These are phyloP conservation scores for Dendrocincla tyrannina DNA, from an alignment of 2,797 vertebrate species.

Conservation along the genomic window DNA sequence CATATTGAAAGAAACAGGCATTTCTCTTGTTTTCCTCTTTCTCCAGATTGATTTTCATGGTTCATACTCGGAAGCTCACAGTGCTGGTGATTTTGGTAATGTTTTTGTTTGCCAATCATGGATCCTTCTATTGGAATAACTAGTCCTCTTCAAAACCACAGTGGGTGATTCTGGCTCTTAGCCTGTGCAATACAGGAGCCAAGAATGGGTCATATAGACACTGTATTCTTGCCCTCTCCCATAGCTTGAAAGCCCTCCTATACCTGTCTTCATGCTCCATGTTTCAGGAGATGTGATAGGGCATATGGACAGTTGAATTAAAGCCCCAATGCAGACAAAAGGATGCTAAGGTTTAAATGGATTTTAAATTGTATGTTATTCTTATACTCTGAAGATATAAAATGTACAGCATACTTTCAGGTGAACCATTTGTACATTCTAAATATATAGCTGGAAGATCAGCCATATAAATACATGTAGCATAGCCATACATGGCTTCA, in stretches of 20 bases:
- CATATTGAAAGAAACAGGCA: neutral
- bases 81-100: slow-evolving; percentile 79
- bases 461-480: neutral
- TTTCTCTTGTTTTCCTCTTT: slow-evolving; percentile 26
- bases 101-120: neutral
- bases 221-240: neutral
- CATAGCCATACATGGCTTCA: neutral
- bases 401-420: neutral
- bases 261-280: neutral
- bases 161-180: neutral
- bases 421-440: neutral
- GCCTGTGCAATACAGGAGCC: neutral
- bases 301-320: neutral
- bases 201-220: neutral
- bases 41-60: slow-evolving; percentile 78
- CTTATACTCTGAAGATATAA: neutral
- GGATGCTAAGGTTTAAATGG: neutral
- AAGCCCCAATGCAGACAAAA: neutral
- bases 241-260: neutral
- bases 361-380: neutral
- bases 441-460: neutral
- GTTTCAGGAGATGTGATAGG: neutral
- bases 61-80: slow-evolving; percentile 77
- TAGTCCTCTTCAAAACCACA: neutral
- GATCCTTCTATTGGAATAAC: neutral